Base-by-base conservation (phyloP, 2,113 vertebrate species). In the Dasyurus viverrinus region DNA sequence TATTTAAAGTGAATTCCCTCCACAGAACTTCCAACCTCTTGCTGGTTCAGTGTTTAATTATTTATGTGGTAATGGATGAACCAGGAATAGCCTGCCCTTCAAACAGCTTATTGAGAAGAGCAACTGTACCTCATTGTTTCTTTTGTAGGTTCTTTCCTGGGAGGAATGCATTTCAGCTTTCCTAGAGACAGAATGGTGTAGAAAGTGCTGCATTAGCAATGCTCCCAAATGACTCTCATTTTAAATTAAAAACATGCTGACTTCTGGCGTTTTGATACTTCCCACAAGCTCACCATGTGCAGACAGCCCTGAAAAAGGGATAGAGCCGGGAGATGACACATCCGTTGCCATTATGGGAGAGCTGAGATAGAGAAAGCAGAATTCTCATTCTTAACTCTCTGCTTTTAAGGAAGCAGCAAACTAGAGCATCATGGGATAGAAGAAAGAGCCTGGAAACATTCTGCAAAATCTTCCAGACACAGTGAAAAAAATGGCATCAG, bases 51-150 rank as follows among this genome's bases (percentile, higher is more conserved):
- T 95, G 89, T 96, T 98, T 97, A 97, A 98, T 98, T 97, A 97
- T 97, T 97, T 95, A 98, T 50, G 2, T 22, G 91, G 95, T 97
- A 98, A 97, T 98, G 97, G 97, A 97, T 97, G 97, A 95, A 42
- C 55, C 90, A 95, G 94, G 92, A 93, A 95, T 96, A 3, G 4
- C 95, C 90, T 93, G 96, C 96, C 96, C 95, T 97, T 97, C 95
- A 93, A 91, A 55, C 27, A 30, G 93, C 36, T 97, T 93, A 60
- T 92, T 0, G 57, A 96, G 90, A 93, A 95, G 93, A 97, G 90
- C 91, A 90, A 84, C 47, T 2, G 53, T 52, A 36, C 89, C 93
- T 96, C 55, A 22, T 93, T 68, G 53, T 92, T 97, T 95, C 92
- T 57, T 92, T 50, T 91, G 95, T 0, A 0, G 52, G 30, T 48